phyloP scores from a whole-genome alignment of 1,140 invertebrate genomes.

The Arctopsyche grandis region DNA sequence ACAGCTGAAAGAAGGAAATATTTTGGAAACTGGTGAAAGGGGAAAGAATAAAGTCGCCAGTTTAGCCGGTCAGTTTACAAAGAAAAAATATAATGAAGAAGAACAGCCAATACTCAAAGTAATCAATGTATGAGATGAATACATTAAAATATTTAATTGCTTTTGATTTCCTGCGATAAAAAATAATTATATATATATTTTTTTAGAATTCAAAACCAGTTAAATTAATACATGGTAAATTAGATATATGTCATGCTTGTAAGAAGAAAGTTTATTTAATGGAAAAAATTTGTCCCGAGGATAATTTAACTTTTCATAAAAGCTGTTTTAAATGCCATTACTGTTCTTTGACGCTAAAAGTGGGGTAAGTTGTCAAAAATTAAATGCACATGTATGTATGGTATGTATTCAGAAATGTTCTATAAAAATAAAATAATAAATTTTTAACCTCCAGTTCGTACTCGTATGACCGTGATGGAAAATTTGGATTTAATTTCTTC shows the following conservation, averaged over 20 bases:
- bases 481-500: constrained; percentile 79
- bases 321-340: constrained; percentile 79
- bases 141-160: background rate
- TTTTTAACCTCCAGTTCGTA: constrained; percentile 66
- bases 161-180: background rate
- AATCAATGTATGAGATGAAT: constrained; percentile 35
- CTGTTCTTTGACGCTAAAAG: constrained; percentile 60
- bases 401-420: background rate
- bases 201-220: constrained; percentile 55
- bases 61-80: constrained; percentile 81
- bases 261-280: constrained; percentile 88
- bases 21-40: constrained; percentile 72
- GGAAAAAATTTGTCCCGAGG: constrained; percentile 85
- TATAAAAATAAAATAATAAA: background rate
- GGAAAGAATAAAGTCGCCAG: constrained; percentile 78
- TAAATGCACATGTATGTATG: background rate
- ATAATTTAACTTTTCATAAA: constrained; percentile 86
- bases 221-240: constrained; percentile 67
- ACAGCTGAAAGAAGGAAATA: constrained; percentile 82
- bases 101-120: background rate
- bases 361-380: constrained; percentile 43
- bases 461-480: constrained; percentile 79
- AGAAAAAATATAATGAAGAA: constrained; percentile 65
- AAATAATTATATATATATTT: constrained; percentile 35
- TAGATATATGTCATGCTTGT: constrained; percentile 89